A percentile compares a stretch with the other conserved stretches of the same genome.
These are phyloP conservation scores for Hypothenemus hampei DNA, from an alignment of 1,140 invertebrate species.

Conservation along the genomic window DNA sequence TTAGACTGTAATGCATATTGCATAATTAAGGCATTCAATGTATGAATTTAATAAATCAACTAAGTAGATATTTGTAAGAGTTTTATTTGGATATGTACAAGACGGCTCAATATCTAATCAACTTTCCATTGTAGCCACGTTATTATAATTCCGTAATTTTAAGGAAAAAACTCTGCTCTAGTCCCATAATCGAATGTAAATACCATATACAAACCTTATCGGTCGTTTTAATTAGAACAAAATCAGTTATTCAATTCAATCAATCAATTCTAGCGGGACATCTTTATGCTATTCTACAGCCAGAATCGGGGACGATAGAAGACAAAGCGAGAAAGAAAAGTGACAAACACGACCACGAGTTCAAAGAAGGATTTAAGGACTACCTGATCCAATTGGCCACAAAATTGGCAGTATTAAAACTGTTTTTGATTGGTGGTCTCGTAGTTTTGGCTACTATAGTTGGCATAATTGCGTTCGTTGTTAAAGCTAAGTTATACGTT, in stretches of 20 bases:
- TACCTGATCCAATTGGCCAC: conserved; percentile 8
- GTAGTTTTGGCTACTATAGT: conserved; percentile 1
- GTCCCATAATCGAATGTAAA: background rate
- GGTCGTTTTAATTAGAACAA: too few relatives aligned
- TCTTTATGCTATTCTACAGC: background rate
- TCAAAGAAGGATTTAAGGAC: background rate
- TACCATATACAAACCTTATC: too few relatives aligned
- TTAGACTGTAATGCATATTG: conserved; percentile 5
- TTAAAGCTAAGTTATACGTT: conserved; percentile 13
- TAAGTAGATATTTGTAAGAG: background rate
- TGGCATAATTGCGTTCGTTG: conserved; percentile 1
- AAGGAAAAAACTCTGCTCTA: background rate
- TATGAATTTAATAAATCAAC: background rate
- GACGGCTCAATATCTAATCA: background rate
- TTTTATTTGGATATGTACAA: background rate
- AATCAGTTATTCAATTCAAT: too few relatives aligned
- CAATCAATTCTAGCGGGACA: too few relatives aligned
- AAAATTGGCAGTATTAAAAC: conserved; percentile 8
- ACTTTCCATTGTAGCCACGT: background rate
- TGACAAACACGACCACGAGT: conserved; percentile 4
- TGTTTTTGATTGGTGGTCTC: conserved; percentile 6
- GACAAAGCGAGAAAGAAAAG: background rate
- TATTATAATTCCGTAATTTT: background rate
- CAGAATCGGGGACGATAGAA: background rate
- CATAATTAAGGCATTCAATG: background rate